Base-by-base conservation (phyloP, 2,888 invertebrate species). In the Pasiphila rectangulata region DNA sequence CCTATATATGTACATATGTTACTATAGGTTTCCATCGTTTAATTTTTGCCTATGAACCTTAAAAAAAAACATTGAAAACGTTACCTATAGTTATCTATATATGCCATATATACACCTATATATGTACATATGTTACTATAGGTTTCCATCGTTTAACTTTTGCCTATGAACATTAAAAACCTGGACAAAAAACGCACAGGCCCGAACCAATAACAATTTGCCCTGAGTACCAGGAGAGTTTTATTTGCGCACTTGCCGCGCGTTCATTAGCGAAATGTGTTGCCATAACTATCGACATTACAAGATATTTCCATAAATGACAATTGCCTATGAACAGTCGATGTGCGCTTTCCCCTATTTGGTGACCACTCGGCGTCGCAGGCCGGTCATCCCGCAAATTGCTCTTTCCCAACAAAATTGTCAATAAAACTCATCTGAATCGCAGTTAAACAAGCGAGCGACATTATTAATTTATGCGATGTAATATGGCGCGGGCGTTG, bases 371-470 rank as follows among this genome's bases (percentile, higher is more conserved):
- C 77, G 85, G 79, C 80, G 80, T 77, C 81, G 71, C 75, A 72
- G 74, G 72, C 75, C 72, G 84, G 79, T 76, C 83, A 84, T 87
- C 79, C 87, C 87, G 78, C 87, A 88, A 88, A 88, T 87, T 87
- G 86, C 88, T 79, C 84, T 86, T 83, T 83, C 81, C 83, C 82
- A 84, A 81, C 88, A 82, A 86, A 83, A 88, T 88, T 87, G 88
- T 85, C 88, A 88, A 88, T 88, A 88, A 88, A 88, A 88, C 83
- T 87, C 87, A 86, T 87, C 86, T 82, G 86, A 87, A 86, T 88
- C 88, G 86, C 86, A 88, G 86, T 86, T 85, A 86, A 88, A 87
- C 85, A 87, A 81, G 86, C 87, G 84, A 79, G 76, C 81, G 82
- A 83, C 85, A 85, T 87, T 86, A 88, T 88, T 87, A 88, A 88